Percentiles rank a stretch among this genome's conserved stretches.
phyloP scores from a whole-genome alignment of 2,888 invertebrate genomes.

The Dermolepida albohirtum region DNA sequence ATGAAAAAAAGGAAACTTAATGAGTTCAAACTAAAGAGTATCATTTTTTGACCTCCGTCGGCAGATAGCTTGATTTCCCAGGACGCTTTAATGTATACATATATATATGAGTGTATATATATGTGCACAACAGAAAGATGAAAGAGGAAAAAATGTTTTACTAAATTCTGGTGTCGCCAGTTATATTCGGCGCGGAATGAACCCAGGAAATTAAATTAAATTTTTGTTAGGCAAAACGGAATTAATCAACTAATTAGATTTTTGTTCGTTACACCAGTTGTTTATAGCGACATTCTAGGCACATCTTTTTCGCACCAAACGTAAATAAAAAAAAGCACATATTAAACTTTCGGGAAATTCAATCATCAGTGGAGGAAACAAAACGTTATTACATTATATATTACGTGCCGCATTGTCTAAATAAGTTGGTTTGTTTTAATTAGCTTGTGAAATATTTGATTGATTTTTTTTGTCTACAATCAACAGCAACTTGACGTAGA shows the following conservation, averaged over 20 bases:
- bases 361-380: no score
- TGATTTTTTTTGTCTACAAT: no score
- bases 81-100: slow-evolving; percentile 28
- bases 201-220: slow-evolving; percentile 32
- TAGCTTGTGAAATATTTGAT: no score
- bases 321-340: no score
- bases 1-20: slow-evolving; percentile 19
- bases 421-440: no score
- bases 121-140: slow-evolving; percentile 5
- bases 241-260: slow-evolving; percentile 31
- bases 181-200: slow-evolving; percentile 7
- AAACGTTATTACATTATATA: no score
- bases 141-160: slow-evolving; percentile 34
- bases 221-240: slow-evolving; percentile 27
- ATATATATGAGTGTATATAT: slow-evolving; percentile 18
- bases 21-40: slow-evolving; percentile 36
- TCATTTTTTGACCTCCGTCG: slow-evolving; percentile 32
- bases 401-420: no score
- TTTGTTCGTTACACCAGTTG: slow-evolving; percentile 16
- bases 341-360: no score
- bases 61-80: slow-evolving; percentile 37
- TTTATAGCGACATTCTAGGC: slow-evolving; percentile 1
- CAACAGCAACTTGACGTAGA: no score
- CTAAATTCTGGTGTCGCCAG: slow-evolving; percentile 27
- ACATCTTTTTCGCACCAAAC: no score